These are phyloP conservation scores for Crematogaster levior DNA, from an alignment of 2,888 invertebrate genomes.

Conservation along the genomic window DNA sequence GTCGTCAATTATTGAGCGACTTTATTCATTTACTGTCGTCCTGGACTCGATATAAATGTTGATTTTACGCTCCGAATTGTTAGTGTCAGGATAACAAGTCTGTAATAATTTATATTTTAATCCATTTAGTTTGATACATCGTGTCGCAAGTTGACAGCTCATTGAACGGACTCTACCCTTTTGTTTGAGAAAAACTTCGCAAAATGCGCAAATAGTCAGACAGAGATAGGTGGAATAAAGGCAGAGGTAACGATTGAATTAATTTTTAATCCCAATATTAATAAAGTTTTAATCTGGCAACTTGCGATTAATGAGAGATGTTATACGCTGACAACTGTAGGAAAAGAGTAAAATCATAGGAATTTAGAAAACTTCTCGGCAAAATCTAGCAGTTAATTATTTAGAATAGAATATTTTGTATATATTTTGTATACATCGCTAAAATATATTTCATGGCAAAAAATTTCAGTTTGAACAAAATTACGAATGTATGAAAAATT, in stretches of 20 bases:
- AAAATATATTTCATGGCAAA: neutral
- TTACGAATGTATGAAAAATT: neutral
- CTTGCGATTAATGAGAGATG: neutral
- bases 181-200: conserved; percentile 31
- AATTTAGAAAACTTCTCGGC: neutral
- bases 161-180: conserved; percentile 46
- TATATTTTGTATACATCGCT: neutral
- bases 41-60: neutral
- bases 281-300: neutral
- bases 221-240: neutral
- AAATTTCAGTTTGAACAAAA: neutral
- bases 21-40: neutral
- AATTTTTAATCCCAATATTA: conserved; percentile 1
- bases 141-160: conserved; percentile 68
- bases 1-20: neutral
- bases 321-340: neutral
- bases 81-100: neutral
- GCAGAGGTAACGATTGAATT: neutral
- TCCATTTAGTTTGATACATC: conserved; percentile 63
- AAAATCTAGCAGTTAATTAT: too few species aligned
- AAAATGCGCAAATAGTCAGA: conserved; percentile 5
- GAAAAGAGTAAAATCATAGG: neutral
- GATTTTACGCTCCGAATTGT: neutral
- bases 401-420: too few species aligned
- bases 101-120: conserved; percentile 3